These are phyloP conservation scores for Horisme vitalbata DNA, from an alignment of 2,888 invertebrate species.

Conservation along the genomic window DNA sequence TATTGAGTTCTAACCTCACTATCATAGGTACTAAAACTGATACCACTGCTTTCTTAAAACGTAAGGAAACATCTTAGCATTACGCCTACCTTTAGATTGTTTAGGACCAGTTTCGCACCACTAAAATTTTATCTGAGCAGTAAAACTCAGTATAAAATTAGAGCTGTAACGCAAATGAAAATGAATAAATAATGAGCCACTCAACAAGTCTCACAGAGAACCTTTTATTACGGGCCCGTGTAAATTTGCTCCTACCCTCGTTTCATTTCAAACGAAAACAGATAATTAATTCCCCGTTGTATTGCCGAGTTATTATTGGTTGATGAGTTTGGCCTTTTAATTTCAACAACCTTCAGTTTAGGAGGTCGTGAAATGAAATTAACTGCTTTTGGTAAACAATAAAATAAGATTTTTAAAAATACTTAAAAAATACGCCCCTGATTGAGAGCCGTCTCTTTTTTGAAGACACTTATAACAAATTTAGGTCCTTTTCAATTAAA, in stretches of 20 bases:
- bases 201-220: slow-evolving; percentile 63
- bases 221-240: slow-evolving; percentile 57
- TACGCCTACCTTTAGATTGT: too few species aligned
- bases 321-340: slow-evolving; percentile 10
- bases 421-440: too few species aligned
- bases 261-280: slow-evolving; percentile 33
- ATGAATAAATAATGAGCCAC: slow-evolving; percentile 72
- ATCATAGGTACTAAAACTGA: too few species aligned
- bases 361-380: slow-evolving; percentile 7
- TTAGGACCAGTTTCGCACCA: slow-evolving; percentile 16
- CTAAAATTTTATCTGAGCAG: slow-evolving; percentile 52
- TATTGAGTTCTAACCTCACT: too few species aligned
- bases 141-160: slow-evolving; percentile 59
- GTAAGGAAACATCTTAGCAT: too few species aligned
- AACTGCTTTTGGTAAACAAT: slow-evolving; percentile 27
- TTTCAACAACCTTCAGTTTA: slow-evolving; percentile 4
- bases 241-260: slow-evolving; percentile 49
- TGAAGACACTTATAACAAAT: too few species aligned
- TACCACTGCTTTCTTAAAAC: too few species aligned
- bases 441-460: too few species aligned
- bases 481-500: too few species aligned
- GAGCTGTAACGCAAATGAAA: slow-evolving; percentile 63
- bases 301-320: slow-evolving; percentile 23
- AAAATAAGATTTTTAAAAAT: not conserved
- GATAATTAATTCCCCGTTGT: slow-evolving; percentile 37